phyloP scores from a whole-genome alignment of 2,797 vertebrate genomes.

The Orientallactaga sibirica region DNA sequence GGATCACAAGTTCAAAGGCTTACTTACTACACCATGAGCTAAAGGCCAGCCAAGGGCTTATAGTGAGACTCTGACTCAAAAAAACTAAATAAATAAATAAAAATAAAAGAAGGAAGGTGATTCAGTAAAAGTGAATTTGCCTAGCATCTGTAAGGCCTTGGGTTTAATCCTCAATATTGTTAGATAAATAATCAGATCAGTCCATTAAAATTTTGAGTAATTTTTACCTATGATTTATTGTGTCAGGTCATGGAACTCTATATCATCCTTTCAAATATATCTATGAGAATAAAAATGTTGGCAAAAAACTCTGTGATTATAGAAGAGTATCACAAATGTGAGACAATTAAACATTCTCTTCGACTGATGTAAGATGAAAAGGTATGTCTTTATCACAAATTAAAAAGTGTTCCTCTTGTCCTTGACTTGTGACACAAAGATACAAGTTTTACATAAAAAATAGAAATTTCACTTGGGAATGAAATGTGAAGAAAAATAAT shows the following conservation, averaged over 20 bases:
- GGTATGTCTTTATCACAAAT: not conserved
- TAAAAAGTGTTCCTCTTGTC: not conserved
- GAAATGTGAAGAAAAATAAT: slow-evolving; percentile 9
- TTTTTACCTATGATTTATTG: slow-evolving; percentile 3
- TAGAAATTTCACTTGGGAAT: slow-evolving; percentile 51
- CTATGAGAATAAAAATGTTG: not conserved
- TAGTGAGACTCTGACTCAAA: not conserved
- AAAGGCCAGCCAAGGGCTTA: not conserved
- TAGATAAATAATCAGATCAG: slow-evolving; percentile 26
- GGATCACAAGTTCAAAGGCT: not conserved
- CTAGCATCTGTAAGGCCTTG: not conserved
- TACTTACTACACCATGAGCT: not conserved
- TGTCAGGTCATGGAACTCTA: slow-evolving; percentile 31
- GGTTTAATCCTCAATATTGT: not conserved
- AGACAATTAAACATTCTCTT: slow-evolving; percentile 28
- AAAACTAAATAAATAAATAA: not conserved
- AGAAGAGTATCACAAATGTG: slow-evolving; percentile 48
- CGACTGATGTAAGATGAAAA: slow-evolving; percentile 16
- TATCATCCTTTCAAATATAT: slow-evolving; percentile 7
- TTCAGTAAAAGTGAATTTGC: not conserved
- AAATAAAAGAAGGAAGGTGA: no score
- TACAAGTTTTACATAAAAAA: not conserved
- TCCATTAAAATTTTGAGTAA: slow-evolving; percentile 32
- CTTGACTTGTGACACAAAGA: not conserved
- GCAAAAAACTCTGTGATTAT: slow-evolving; percentile 27